phyloP scores from a whole-genome alignment of 2,113 vertebrate species.

The Perca schrenkii region DNA sequence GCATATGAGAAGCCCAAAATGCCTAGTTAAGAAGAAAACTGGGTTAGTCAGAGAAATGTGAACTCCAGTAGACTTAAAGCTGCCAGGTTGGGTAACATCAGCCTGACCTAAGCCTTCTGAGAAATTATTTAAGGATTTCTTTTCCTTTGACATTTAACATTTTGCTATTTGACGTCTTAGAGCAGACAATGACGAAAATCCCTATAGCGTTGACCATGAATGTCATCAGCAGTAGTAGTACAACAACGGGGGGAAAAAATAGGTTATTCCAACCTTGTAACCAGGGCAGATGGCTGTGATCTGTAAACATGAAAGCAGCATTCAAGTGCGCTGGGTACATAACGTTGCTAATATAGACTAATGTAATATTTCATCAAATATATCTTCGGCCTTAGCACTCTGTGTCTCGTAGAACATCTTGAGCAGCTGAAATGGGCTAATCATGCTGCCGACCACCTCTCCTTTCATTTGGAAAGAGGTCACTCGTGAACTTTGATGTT shows the following conservation, averaged over 20 bases:
- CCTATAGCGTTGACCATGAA: constrained; percentile 31
- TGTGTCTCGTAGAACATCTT: constrained; percentile 18
- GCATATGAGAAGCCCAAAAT: constrained; percentile 1
- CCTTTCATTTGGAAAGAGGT: constrained; percentile 10
- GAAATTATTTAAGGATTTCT: constrained; percentile 43
- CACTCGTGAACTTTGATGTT: constrained; percentile 64
- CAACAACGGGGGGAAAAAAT: neutral
- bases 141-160: constrained; percentile 52
- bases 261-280: constrained; percentile 68
- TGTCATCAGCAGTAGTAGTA: constrained; percentile 39
- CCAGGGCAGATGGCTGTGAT: constrained; percentile 49
- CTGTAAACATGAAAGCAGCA: constrained; percentile 51
- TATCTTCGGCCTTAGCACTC: constrained; percentile 5
- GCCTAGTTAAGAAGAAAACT: constrained; percentile 14
- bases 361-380: neutral
- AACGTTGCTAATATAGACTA: neutral
- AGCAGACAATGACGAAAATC: constrained; percentile 34
- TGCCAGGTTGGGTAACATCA: constrained; percentile 64
- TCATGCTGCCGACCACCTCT: constrained; percentile 12
- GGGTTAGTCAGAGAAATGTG: constrained; percentile 37
- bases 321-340: constrained; percentile 50
- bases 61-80: constrained; percentile 45
- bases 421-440: neutral
- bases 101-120: constrained; percentile 42
- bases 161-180: constrained; percentile 19